These are phyloP conservation scores for Anthrax anthrax DNA, from an alignment of 2,888 invertebrate genomes.

Conservation along the genomic window DNA sequence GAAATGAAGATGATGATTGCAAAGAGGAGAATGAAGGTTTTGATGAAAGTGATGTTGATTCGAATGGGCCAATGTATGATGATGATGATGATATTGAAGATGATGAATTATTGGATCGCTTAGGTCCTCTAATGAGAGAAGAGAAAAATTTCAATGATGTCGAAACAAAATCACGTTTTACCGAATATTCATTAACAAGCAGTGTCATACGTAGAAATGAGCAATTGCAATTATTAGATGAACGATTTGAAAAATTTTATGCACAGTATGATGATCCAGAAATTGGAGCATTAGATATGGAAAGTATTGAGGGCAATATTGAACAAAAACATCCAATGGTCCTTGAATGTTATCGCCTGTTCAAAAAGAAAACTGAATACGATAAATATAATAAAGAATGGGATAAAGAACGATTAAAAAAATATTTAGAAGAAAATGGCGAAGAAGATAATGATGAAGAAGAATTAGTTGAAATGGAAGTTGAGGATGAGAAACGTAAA, in stretches of 20 bases:
- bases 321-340: conserved; percentile 46
- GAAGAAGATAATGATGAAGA: conserved; percentile 41
- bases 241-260: conserved; percentile 75
- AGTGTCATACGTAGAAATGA: conserved; percentile 77
- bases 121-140: conserved; percentile 34
- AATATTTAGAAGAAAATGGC: conserved; percentile 20
- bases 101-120: conserved; percentile 33
- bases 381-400: conserved; percentile 43
- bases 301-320: conserved; percentile 63
- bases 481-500: conserved; percentile 46
- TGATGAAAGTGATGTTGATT: conserved; percentile 18
- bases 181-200: conserved; percentile 86
- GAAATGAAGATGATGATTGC: conserved; percentile 19
- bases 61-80: conserved; percentile 24
- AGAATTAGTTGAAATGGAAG: conserved; percentile 43
- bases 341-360: conserved; percentile 59
- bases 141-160: conserved; percentile 41
- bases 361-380: conserved; percentile 43
- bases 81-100: conserved; percentile 37
- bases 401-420: conserved; percentile 34
- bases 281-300: conserved; percentile 77
- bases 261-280: conserved; percentile 78
- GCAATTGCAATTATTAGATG: conserved; percentile 67
- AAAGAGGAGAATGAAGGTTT: conserved; percentile 15
- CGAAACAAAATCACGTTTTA: conserved; percentile 77